These are phyloP conservation scores for Mohoua ochrocephala DNA, from an alignment of 2,113 vertebrate species.

Conservation along the genomic window DNA sequence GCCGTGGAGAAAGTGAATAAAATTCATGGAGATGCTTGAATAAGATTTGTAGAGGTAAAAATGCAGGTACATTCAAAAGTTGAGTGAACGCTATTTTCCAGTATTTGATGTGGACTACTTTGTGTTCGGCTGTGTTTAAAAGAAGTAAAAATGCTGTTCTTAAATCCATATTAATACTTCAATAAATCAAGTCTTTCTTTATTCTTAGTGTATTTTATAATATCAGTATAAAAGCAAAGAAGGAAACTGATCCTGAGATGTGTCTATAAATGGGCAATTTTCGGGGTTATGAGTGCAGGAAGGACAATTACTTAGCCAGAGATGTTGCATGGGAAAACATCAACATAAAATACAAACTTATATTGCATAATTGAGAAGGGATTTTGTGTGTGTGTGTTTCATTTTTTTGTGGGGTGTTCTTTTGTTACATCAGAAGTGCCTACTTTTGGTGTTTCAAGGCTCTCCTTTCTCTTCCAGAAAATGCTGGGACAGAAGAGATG, in stretches of 20 bases:
- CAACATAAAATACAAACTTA: not conserved
- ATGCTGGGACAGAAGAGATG: conserved; percentile 87
- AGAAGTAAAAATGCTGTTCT: not conserved
- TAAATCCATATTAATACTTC: not conserved
- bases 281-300: not conserved
- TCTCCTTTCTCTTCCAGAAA: conserved; percentile 74
- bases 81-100: not conserved
- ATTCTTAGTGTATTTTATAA: not conserved
- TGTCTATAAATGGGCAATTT: not conserved
- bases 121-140: not conserved
- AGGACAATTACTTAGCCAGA: not conserved
- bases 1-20: not conserved
- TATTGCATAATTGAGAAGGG: not conserved
- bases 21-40: not conserved
- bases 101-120: not conserved
- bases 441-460: not conserved
- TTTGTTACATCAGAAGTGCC: not conserved
- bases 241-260: not conserved
- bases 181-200: not conserved
- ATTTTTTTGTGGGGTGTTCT: not conserved
- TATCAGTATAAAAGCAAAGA: not conserved
- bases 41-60: not conserved
- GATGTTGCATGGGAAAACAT: accelerated
- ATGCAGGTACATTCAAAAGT: not conserved
- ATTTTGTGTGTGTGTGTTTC: accelerated